Conservation (phyloP, 2,888 invertebrate species). For the Chrysomela aeneicollis region DNA sequence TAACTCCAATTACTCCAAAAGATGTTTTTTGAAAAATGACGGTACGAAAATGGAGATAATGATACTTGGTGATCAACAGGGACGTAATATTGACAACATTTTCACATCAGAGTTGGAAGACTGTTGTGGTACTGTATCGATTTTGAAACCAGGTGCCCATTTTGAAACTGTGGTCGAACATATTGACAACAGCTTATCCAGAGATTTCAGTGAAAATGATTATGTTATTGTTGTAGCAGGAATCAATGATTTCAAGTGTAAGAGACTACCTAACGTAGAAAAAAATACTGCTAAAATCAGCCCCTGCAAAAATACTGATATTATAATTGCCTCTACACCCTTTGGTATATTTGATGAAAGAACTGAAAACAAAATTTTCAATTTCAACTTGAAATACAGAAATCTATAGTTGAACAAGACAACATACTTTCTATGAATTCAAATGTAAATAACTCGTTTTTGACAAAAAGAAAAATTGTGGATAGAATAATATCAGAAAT, state of each 20-base stretch:
- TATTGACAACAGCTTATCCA: constrained; percentile 6
- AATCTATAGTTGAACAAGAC: not conserved
- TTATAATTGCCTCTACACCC: not conserved
- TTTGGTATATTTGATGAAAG: not conserved
- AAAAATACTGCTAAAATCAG: not conserved
- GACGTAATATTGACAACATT: constrained; percentile 11
- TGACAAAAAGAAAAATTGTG: not conserved
- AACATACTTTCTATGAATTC: not conserved
- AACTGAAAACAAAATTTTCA: not conserved
- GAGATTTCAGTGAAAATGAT: constrained; percentile 18
- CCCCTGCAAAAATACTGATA: not conserved
- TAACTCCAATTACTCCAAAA: too few species aligned
- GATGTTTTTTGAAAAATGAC: too few species aligned
- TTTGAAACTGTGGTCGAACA: constrained; percentile 7
- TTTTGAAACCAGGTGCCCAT: constrained; percentile 17
- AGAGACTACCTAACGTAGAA: not conserved
- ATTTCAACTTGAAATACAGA: not conserved
- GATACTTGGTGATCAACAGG: constrained; percentile 9
- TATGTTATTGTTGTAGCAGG: constrained; percentile 18
- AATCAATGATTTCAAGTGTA: constrained; percentile 15
- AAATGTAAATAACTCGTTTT: not conserved
- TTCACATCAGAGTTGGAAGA: not conserved
- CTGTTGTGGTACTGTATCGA: constrained; percentile 1
- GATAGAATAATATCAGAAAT: not conserved
- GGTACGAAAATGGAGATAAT: not conserved